Base-by-base conservation (phyloP, 2,797 vertebrate genomes). In the Melanotaenia trifasciata region DNA sequence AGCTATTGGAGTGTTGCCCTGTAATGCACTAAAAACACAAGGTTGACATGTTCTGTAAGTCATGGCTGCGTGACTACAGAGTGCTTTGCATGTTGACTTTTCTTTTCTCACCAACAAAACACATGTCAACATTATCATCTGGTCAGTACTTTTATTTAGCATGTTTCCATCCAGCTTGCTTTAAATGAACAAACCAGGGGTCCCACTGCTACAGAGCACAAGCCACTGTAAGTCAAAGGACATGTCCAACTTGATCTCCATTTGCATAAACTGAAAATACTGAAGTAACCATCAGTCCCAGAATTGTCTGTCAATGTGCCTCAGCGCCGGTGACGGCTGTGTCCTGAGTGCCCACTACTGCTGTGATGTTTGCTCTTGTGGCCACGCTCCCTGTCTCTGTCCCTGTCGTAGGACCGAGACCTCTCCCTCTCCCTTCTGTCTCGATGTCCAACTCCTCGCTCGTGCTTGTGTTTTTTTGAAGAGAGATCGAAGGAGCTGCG, bases 361-460 rank as follows among this genome's bases (percentile, higher is more conserved):
- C 96, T 74, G 63, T 97, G 97, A 93, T 99, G 98, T 76, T 99
- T 99, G 87, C 96, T 94, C 93, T 99, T 99, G 90, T 99, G 98
- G 20, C 96, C 84, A 1, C 98, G 94, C 68, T 95, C 92, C 64
- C 92, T 80, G 47, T 94, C 93, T 61, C 91, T 78, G 75, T 97
- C 90, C 72, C 93, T 78, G 83, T 98, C 98, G 13, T 98, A 98
- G 1, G 98, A 99, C 18, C 96, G 96, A 0, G 98, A 99, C 2
- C 98, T 87, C 80, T 98, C 97, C 0, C 97, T 86, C 58, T 98
- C 97, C 0, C 96, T 94, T 56, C 97, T 90, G 63, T 99, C 98
- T 4, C 98, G 96, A 78, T 99, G 98, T 0, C 94, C 89, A 1
- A 86, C 65, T 5, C 95, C 87, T 54, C 97, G 94, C 81, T 99